phyloP scores from a whole-genome alignment of 1,140 invertebrate species.

The Euura saliciscinereae region DNA sequence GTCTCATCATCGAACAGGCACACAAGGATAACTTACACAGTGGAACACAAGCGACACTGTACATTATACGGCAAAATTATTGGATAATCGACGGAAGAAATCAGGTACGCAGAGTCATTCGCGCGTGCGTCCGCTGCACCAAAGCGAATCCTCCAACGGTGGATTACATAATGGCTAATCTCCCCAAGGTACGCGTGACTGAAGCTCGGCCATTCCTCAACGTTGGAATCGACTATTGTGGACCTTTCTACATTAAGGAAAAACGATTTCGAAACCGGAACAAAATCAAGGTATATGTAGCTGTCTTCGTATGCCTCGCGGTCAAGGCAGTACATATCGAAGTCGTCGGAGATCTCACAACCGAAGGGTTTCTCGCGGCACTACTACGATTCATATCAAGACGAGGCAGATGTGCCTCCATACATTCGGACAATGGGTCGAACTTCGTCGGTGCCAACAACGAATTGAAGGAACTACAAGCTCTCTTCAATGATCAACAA shows the following conservation, averaged over 20 bases:
- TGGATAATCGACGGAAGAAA: slow-evolving; percentile 31
- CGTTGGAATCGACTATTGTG: slow-evolving; percentile 51
- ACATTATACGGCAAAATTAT: slow-evolving; percentile 25
- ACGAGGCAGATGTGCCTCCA: background rate
- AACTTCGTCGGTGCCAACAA: slow-evolving; percentile 8
- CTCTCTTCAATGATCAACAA: background rate
- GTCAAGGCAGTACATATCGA: slow-evolving; percentile 1
- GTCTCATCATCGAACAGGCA: slow-evolving; percentile 35
- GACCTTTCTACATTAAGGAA: slow-evolving; percentile 31
- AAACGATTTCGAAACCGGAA: background rate
- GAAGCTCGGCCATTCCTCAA: slow-evolving; percentile 38
- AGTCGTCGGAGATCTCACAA: background rate
- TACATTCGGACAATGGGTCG: slow-evolving; percentile 4
- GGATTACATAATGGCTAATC: slow-evolving; percentile 38
- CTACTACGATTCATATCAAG: background rate
- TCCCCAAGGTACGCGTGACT: slow-evolving; percentile 32
- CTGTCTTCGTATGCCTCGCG: slow-evolving; percentile 7
- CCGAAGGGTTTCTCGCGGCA: slow-evolving; percentile 2
- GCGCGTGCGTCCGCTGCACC: slow-evolving; percentile 36
- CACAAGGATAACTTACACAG: slow-evolving; percentile 41
- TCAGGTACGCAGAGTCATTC: slow-evolving; percentile 18
- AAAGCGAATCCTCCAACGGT: slow-evolving; percentile 23
- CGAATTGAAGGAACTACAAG: background rate
- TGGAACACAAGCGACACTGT: slow-evolving; percentile 36
- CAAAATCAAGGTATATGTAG: slow-evolving; percentile 2